Evolutionary conservation across 1,140 invertebrate species (phyloP).

Genomic region (Drosophila bocki): DNA sequence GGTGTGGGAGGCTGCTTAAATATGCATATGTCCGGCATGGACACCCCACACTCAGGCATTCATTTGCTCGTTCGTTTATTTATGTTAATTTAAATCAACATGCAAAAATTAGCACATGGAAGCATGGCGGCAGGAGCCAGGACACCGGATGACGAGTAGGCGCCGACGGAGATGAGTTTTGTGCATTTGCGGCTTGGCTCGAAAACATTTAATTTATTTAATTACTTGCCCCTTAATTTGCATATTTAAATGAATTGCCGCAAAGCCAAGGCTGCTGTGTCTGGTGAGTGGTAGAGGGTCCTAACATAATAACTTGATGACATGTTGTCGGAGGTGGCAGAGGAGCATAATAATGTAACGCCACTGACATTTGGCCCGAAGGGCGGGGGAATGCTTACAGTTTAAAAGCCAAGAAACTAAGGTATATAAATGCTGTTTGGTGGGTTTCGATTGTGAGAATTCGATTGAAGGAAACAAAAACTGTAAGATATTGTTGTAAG

Average conservation of each 20-base stretch:
- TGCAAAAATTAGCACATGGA: constrained; percentile 66
- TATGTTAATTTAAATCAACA: constrained; percentile 68
- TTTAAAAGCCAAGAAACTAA: not conserved
- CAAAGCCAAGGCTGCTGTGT: constrained; percentile 37
- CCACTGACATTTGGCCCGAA: not conserved
- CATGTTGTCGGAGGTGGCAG: constrained; percentile 17
- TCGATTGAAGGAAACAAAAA: too few relatives aligned
- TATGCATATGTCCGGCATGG: constrained; percentile 57
- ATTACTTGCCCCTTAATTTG: constrained; percentile 64
- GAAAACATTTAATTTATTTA: constrained; percentile 65
- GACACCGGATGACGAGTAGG: constrained; percentile 15
- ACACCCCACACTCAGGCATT: constrained; percentile 39
- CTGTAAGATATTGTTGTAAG: too few relatives aligned
- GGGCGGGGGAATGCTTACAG: not conserved
- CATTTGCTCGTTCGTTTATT: constrained; percentile 61
- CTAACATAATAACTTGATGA: constrained; percentile 55
- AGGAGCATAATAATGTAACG: constrained; percentile 26
- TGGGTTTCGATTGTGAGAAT: not conserved
- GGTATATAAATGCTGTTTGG: not conserved
- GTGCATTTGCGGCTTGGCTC: constrained; percentile 44
- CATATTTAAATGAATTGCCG: constrained; percentile 66
- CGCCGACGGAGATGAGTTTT: constrained; percentile 41
- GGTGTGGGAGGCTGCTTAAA: constrained; percentile 23
- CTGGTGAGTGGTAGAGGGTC: not conserved
- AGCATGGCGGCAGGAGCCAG: constrained; percentile 13